Conservation (phyloP, 2,888 invertebrate genomes). For the Phengaris alcon region DNA sequence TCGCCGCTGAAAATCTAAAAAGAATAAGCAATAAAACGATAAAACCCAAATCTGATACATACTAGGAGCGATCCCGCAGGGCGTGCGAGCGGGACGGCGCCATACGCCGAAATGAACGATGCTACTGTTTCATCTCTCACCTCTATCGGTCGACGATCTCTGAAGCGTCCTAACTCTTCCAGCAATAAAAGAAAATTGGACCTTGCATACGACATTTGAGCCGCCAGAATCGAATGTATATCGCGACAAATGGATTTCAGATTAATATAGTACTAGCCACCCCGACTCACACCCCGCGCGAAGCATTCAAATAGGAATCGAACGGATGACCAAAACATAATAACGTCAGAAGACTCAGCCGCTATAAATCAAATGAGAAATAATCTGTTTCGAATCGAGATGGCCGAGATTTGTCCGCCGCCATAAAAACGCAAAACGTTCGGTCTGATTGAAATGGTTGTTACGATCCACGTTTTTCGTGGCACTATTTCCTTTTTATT, state of each 20-base stretch:
- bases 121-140: constrained; percentile 80
- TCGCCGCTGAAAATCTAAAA: constrained; percentile 79
- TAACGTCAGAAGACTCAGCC: constrained; percentile 76
- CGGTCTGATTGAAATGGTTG: constrained; percentile 78
- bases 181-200: constrained; percentile 60
- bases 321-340: constrained; percentile 81
- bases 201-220: constrained; percentile 56
- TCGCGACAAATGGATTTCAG: constrained; percentile 79
- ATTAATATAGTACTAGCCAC: constrained; percentile 79
- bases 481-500: constrained; percentile 74
- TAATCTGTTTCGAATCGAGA: constrained; percentile 79
- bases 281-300: constrained; percentile 76
- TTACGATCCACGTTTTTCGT: constrained; percentile 65
- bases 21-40: constrained; percentile 80
- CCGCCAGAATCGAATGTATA: constrained; percentile 65
- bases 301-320: constrained; percentile 80
- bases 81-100: constrained; percentile 66
- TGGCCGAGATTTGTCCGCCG: constrained; percentile 51
- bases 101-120: constrained; percentile 75
- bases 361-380: constrained; percentile 80
- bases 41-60: constrained; percentile 80
- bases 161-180: constrained; percentile 73
- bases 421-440: constrained; percentile 79
- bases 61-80: constrained; percentile 73
- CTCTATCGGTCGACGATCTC: constrained; percentile 75